Base-by-base conservation (phyloP, 2,797 vertebrate species). In the Platalea minor region DNA sequence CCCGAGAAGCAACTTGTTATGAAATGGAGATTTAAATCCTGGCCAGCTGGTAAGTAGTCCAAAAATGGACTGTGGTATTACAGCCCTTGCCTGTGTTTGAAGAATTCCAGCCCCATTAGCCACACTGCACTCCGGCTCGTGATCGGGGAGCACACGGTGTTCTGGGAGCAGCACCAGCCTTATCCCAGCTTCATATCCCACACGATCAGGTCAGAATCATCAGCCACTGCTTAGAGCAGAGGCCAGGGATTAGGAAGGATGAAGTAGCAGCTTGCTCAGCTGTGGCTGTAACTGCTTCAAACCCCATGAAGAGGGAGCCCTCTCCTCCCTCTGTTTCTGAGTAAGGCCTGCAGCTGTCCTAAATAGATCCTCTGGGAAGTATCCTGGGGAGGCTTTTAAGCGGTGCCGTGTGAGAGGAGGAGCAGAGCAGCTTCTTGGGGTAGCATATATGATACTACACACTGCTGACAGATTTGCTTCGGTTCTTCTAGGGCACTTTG, bases 21-120 rank as follows among this genome's bases (percentile, higher is more conserved):
- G 99, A 99, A 99, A 94, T 99, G 99, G 99, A 98, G 99, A 97
- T 99, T 99, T 98, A 99, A 99, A 96, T 98, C 99, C 89, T 99
- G 99, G 99, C 99, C 99, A 89, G 98, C 98, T 86, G 99, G 99
- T 99, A 98, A 84, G 99, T 96, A 89, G 51, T 80, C 70, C n/a
- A 85, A 31, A 91, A 92, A 28, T 16, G 16, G 57, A 37, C 23
- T 65, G 2, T 43, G 25, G 13, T 59, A 28, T 79, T 91, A 50
- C 48, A 78, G 37, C 35, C 35, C 5, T 84, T 84, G 61, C 43
- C 29, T 56, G 10, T 65, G 28, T 78, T 74, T 37, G 63, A 89
- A 93, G 85, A 60, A 81, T 86, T 70, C 11, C 50, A 51, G 37
- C 48, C 35, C 33, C 4, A 0, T 60, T 81, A 84, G 37, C 31